phyloP scores from a whole-genome alignment of 2,113 vertebrate species.

The Damaliscus lunatus region DNA sequence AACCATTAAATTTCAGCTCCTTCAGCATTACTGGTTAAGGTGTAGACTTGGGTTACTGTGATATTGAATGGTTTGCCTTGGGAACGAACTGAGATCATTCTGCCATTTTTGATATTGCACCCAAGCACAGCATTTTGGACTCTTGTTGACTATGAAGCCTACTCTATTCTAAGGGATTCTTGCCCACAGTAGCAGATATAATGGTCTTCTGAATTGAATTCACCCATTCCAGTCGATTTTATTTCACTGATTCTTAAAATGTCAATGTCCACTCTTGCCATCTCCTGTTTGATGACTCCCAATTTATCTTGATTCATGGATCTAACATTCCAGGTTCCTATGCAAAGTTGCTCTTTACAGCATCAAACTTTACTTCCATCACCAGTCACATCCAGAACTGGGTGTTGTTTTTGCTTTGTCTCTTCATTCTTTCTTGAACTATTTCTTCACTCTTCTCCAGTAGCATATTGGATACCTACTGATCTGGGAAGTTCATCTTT shows the following conservation, averaged over 20 bases:
- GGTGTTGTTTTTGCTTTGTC: neutral
- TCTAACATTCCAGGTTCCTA: neutral
- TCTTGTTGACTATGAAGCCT: neutral
- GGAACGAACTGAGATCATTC: neutral
- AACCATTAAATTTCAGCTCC: neutral
- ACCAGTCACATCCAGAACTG: neutral
- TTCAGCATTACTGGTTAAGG: neutral
- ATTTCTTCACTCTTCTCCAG: neutral
- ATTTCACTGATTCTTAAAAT: neutral
- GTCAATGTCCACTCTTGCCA: neutral
- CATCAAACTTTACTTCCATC: neutral
- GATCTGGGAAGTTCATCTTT: neutral
- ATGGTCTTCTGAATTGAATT: neutral
- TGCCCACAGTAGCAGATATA: neutral
- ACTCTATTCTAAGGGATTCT: neutral
- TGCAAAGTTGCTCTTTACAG: neutral
- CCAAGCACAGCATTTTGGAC: neutral
- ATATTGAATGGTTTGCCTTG: neutral
- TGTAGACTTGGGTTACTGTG: neutral
- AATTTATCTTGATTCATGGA: neutral
- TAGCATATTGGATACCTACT: neutral
- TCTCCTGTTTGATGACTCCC: neutral
- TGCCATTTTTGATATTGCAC: neutral
- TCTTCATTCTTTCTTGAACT: neutral
- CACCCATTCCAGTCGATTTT: neutral